Conservation (phyloP, 37 sponge, comb jelly and placozoan genomes). For the Lycopodina hypogea region DNA sequence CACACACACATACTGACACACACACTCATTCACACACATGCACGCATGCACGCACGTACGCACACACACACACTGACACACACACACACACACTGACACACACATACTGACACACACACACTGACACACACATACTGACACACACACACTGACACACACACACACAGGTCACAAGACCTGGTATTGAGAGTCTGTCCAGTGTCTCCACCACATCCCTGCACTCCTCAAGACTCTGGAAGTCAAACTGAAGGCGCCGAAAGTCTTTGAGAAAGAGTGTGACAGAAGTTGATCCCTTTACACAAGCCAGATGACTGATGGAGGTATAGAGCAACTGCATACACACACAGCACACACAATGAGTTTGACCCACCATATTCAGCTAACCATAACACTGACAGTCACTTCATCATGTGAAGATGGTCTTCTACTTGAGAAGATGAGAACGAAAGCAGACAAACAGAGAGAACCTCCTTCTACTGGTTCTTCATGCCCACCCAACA, state of each 20-base stretch:
- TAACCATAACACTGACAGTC: slow-evolving; percentile 20
- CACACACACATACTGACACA: too few relatives aligned
- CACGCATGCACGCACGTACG: too few relatives aligned
- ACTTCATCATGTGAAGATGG: slow-evolving; percentile 30
- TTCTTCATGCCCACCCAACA: not conserved
- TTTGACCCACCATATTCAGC: not conserved
- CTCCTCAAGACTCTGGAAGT: slow-evolving; percentile 36
- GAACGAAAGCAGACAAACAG: slow-evolving; percentile 47
- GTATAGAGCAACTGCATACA: slow-evolving; percentile 47
- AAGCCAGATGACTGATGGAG: slow-evolving; percentile 31
- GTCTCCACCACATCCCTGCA: slow-evolving; percentile 39
- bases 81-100: too few relatives aligned
- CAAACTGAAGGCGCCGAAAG: slow-evolving; percentile 47
- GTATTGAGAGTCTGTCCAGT: slow-evolving; percentile 44
- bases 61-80: too few relatives aligned
- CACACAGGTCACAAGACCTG: slow-evolving; percentile 39
- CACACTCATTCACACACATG: too few relatives aligned
- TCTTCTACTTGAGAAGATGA: slow-evolving; percentile 50
- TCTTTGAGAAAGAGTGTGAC: slow-evolving; percentile 49
- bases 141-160: not conserved
- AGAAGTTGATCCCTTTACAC: not conserved
- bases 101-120: too few relatives aligned
- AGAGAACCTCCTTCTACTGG: slow-evolving; percentile 28
- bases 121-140: too few relatives aligned
- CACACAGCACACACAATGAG: not conserved